phyloP scores from a whole-genome alignment of 2,113 vertebrate species.

The Tupaia tana region DNA sequence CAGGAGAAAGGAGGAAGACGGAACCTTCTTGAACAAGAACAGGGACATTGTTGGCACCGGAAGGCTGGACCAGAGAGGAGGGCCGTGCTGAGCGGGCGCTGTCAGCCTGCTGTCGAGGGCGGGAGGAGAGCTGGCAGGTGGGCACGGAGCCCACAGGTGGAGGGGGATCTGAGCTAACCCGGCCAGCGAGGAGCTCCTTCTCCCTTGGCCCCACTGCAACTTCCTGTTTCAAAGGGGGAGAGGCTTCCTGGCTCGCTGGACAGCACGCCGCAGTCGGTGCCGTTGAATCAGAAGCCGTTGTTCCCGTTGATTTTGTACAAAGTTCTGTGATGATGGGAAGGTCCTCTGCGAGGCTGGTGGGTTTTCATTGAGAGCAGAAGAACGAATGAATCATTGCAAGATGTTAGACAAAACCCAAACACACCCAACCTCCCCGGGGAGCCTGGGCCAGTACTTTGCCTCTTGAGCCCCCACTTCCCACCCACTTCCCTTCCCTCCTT shows the following conservation, averaged over 20 bases:
- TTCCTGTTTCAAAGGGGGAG: slow-evolving; percentile 49
- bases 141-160: neutral
- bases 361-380: slow-evolving; percentile 28
- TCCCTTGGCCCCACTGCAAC: neutral
- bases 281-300: slow-evolving; percentile 36
- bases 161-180: neutral
- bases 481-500: neutral
- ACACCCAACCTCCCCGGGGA: neutral
- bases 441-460: neutral
- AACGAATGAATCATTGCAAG: slow-evolving; percentile 45
- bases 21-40: neutral
- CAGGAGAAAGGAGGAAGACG: neutral
- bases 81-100: fast-evolving
- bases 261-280: neutral
- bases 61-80: neutral
- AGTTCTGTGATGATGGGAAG: neutral
- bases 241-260: neutral
- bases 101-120: neutral
- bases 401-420: neutral
- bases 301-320: slow-evolving; percentile 60
- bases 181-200: neutral
- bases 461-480: neutral
- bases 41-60: neutral
- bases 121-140: too few relatives aligned
- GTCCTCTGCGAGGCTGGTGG: neutral